Conservation (phyloP, 2,113 vertebrate species). For the Suricata suricatta region DNA sequence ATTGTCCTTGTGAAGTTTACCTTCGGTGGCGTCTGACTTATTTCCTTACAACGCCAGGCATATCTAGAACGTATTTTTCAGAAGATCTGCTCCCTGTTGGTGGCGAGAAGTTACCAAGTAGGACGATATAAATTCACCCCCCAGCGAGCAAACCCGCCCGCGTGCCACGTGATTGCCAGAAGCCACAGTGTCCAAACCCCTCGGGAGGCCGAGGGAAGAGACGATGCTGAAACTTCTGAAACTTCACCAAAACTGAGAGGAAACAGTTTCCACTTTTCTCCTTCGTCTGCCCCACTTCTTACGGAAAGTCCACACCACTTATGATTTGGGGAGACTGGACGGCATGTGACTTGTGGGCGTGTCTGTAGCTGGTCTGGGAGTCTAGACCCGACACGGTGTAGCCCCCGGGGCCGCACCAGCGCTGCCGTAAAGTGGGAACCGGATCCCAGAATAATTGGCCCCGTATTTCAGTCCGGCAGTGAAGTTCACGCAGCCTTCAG, state of each 20-base stretch:
- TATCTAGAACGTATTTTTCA: not conserved
- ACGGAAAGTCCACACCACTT: not conserved
- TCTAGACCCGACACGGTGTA: rapidly evolving
- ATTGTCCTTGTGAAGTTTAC: slow-evolving; percentile 21
- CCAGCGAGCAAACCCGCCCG: slow-evolving; percentile 35
- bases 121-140: not conserved
- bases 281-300: not conserved
- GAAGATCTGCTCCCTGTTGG: slow-evolving; percentile 8
- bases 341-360: not conserved
- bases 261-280: not conserved
- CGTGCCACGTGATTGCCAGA: not conserved
- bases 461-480: not conserved
- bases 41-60: not conserved
- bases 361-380: too few species aligned
- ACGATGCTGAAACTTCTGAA: not conserved
- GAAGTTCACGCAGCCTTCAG: not conserved
- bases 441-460: not conserved
- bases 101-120: not conserved
- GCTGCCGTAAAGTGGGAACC: not conserved
- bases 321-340: not conserved
- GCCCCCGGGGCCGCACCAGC: rapidly evolving
- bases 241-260: not conserved
- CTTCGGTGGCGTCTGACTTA: not conserved
- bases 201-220: not conserved
- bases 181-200: not conserved